A percentile compares a stretch with the other conserved stretches of the same genome.
Conservation (phyloP, 2,888 invertebrate species). For the Labia minor region DNA sequence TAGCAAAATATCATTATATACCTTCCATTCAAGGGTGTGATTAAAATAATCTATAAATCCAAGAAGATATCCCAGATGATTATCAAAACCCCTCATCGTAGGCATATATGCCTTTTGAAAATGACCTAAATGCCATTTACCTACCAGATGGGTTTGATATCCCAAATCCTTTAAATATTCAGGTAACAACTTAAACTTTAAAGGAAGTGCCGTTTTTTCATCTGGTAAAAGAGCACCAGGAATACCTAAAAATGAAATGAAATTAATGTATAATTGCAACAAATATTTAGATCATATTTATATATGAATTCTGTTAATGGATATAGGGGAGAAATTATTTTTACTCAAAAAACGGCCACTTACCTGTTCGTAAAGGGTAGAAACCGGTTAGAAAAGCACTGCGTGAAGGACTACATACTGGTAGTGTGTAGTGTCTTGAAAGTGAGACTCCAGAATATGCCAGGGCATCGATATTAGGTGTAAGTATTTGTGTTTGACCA, state of each 20-base stretch:
- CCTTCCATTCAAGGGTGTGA: too few relatives aligned
- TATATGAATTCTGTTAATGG: too few relatives aligned
- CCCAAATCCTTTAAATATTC: slow-evolving; percentile 38
- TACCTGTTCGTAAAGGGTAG: slow-evolving; percentile 41
- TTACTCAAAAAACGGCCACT: too few relatives aligned
- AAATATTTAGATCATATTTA: too few relatives aligned
- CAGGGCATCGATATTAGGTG: slow-evolving; percentile 41
- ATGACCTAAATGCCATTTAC: slow-evolving; percentile 41
- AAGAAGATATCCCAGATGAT: slow-evolving; percentile 35
- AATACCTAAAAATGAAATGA: slow-evolving; percentile 35
- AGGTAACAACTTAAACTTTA: slow-evolving; percentile 37
- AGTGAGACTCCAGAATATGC: slow-evolving; percentile 40
- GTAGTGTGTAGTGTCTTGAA: slow-evolving; percentile 42
- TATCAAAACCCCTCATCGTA: slow-evolving; percentile 38
- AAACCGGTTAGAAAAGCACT: slow-evolving; percentile 40
- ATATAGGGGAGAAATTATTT: too few relatives aligned
- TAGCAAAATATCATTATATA: too few relatives aligned
- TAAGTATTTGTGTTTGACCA: slow-evolving; percentile 41
- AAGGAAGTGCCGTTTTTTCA: slow-evolving; percentile 37
- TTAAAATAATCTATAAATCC: not conserved
- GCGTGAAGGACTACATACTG: slow-evolving; percentile 42
- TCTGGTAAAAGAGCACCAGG: slow-evolving; percentile 36
- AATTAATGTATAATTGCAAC: too few relatives aligned
- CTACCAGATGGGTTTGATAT: slow-evolving; percentile 38
- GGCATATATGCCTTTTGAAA: slow-evolving; percentile 37